Conservation (phyloP, 2,797 vertebrate species). For the Cynopterus sphinx region DNA sequence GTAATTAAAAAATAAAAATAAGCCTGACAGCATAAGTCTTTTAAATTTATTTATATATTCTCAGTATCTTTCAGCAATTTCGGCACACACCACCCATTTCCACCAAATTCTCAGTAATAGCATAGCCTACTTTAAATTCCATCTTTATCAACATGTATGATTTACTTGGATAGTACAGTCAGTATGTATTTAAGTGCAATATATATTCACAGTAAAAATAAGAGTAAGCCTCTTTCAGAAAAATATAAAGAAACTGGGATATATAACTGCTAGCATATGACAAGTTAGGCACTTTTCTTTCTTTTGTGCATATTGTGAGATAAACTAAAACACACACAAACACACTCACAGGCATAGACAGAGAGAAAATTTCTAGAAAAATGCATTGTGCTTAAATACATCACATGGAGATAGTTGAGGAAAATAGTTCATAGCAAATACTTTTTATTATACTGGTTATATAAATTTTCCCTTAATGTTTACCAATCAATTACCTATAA, state of each 20-base stretch:
- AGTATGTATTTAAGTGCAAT: background rate
- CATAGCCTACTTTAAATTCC: conserved; percentile 12
- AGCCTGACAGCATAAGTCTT: background rate
- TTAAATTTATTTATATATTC: conserved; percentile 49
- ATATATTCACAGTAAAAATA: background rate
- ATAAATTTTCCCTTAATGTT: background rate
- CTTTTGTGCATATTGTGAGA: background rate
- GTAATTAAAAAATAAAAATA: conserved; percentile 39
- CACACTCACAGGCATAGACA: background rate
- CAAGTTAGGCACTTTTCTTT: background rate
- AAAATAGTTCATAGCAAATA: background rate
- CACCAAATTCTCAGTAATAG: conserved; percentile 27
- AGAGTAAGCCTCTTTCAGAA: background rate
- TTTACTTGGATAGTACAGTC: background rate
- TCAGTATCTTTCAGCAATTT: background rate
- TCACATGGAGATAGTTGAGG: background rate
- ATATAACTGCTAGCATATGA: background rate
- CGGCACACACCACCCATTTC: conserved; percentile 12
- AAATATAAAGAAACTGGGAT: background rate
- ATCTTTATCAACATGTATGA: conserved; percentile 11
- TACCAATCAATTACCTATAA: background rate
- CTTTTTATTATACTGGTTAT: background rate
- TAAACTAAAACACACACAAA: background rate
- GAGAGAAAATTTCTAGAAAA: background rate
- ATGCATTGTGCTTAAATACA: background rate